Conservation (phyloP, 1,140 invertebrate species). For the Leptinotarsa undecemlineata region DNA sequence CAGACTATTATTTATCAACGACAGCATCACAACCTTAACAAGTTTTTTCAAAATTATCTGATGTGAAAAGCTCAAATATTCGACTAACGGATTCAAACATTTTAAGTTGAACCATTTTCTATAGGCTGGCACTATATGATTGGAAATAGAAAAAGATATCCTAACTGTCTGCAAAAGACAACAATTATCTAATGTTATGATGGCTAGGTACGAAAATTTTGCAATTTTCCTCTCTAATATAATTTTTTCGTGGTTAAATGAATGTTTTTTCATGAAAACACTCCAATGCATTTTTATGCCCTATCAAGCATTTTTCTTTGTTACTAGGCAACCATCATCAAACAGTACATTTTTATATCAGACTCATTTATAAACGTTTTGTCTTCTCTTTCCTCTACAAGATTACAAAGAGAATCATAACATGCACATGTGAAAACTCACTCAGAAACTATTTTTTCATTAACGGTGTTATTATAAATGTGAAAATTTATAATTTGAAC, state of each 20-base stretch:
- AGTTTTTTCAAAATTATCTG: background rate
- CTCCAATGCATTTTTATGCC: background rate
- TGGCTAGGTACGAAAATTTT: background rate
- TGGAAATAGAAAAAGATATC: background rate
- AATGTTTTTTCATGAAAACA: background rate
- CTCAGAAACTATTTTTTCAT: too few species aligned
- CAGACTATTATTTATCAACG: background rate
- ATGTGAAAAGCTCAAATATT: background rate
- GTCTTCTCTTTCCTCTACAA: background rate
- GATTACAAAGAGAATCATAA: background rate
- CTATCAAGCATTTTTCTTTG: background rate
- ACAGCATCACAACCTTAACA: background rate
- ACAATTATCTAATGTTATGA: slow-evolving; percentile 1
- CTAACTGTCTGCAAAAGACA: background rate
- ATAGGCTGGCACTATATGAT: background rate
- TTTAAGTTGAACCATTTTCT: background rate
- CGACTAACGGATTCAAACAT: background rate
- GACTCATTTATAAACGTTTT: slow-evolving; percentile 1
- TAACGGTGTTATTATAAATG: too few species aligned
- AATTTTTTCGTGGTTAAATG: background rate
- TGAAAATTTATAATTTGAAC: too few species aligned
- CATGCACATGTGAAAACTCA: background rate
- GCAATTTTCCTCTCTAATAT: background rate
- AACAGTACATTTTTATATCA: background rate
- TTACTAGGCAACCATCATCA: background rate